These are phyloP conservation scores for Phortica magna DNA, from an alignment of 2,888 invertebrate species.

Conservation along the genomic window DNA sequence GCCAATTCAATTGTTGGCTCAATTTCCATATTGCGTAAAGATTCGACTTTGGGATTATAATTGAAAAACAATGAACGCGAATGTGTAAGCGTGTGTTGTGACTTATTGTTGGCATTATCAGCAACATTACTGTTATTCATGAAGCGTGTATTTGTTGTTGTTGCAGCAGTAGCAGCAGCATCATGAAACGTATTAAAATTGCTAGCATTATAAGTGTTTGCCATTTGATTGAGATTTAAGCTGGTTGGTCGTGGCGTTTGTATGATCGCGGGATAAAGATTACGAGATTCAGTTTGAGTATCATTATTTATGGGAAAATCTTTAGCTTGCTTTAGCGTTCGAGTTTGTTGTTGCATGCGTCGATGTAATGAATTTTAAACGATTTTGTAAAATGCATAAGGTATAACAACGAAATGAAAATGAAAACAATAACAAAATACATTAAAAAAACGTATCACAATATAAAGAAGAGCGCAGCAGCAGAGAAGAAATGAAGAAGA, in stretches of 20 bases:
- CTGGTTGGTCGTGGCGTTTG: constrained; percentile 60
- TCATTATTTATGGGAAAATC: constrained; percentile 10
- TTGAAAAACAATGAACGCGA: constrained; percentile 35
- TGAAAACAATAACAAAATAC: constrained; percentile 39
- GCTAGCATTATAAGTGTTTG: neutral
- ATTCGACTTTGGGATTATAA: constrained; percentile 60
- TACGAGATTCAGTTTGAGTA: constrained; percentile 14
- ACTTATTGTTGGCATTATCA: neutral
- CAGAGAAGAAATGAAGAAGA: constrained; percentile 3
- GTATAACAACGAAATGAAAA: constrained; percentile 43
- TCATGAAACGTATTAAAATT: neutral
- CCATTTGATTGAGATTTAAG: constrained; percentile 52
- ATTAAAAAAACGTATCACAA: constrained; percentile 44
- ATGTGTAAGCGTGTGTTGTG: neutral
- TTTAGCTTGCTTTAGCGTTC: constrained; percentile 30
- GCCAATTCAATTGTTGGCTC: neutral
- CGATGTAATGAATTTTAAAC: constrained; percentile 41
- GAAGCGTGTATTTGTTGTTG: constrained; percentile 35
- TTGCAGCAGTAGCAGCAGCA: constrained; percentile 37
- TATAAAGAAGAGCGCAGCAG: neutral
- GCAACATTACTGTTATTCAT: constrained; percentile 26
- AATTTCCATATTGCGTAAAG: constrained; percentile 66
- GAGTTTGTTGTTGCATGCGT: constrained; percentile 52
- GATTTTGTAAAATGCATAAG: constrained; percentile 28
- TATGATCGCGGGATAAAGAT: constrained; percentile 32